phyloP scores from a whole-genome alignment of 1,140 invertebrate genomes.

The Diuraphis noxia region DNA sequence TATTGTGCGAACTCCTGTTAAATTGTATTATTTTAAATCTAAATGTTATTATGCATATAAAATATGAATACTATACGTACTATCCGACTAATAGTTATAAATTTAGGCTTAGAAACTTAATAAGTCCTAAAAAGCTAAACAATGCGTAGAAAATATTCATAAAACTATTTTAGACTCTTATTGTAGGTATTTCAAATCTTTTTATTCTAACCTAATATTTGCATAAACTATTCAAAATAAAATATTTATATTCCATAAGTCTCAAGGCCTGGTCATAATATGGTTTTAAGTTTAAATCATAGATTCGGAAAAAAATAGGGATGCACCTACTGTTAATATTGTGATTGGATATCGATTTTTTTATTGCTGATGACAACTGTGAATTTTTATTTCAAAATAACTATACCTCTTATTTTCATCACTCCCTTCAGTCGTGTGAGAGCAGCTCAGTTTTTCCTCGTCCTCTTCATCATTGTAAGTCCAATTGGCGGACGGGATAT shows the following conservation, averaged over 20 bases:
- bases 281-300: no score
- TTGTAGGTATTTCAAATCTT: not conserved
- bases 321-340: not conserved
- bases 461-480: conserved; percentile 59
- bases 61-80: not conserved
- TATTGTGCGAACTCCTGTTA: not conserved
- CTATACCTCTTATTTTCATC: conserved; percentile 65
- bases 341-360: not conserved
- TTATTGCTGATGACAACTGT: not conserved
- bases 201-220: not conserved
- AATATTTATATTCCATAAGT: not conserved
- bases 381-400: not conserved
- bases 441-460: conserved; percentile 57
- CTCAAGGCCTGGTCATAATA: not conserved
- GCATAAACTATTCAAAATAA: not conserved
- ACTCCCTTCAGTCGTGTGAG: conserved; percentile 62
- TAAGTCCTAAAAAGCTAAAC: no score
- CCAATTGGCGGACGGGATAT: conserved; percentile 51
- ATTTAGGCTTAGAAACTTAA: not conserved
- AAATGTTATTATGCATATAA: not conserved
- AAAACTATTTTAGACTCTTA: not conserved
- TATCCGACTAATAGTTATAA: not conserved
- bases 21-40: not conserved
- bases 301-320: not conserved
- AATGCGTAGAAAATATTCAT: no score